phyloP scores from a whole-genome alignment of 2,113 vertebrate genomes.

The Oreochromis aureus region DNA sequence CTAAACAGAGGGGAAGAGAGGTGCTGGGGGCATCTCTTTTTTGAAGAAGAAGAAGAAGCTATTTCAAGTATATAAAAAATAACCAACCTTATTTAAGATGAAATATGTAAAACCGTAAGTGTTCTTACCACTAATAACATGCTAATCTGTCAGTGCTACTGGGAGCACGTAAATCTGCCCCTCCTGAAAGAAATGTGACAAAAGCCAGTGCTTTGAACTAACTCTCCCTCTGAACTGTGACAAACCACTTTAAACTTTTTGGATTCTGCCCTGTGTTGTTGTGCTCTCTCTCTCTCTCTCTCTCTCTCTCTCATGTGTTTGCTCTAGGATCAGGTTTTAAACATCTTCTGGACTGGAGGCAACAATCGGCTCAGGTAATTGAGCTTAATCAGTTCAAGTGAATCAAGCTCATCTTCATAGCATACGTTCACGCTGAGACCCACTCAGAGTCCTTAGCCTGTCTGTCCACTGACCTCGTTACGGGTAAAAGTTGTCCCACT shows the following conservation, averaged over 20 bases:
- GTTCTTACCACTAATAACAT: constrained; percentile 15
- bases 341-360: not conserved
- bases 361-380: not conserved
- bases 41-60: not conserved
- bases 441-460: not conserved
- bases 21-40: not conserved
- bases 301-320: not conserved
- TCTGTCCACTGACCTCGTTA: not conserved
- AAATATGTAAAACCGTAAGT: not conserved
- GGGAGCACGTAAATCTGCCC: constrained; percentile 8
- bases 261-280: not conserved
- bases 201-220: constrained; percentile 16
- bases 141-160: constrained; percentile 22
- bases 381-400: not conserved
- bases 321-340: not conserved
- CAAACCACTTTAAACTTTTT: not conserved
- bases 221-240: not conserved
- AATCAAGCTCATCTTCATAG: not conserved
- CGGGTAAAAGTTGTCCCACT: not conserved
- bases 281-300: not conserved
- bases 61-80: not conserved
- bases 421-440: not conserved
- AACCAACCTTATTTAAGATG: constrained; percentile 7
- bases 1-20: not conserved
- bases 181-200: not conserved